Conservation (phyloP, 2,888 invertebrate species). For the Dolichomitus sp. region DNA sequence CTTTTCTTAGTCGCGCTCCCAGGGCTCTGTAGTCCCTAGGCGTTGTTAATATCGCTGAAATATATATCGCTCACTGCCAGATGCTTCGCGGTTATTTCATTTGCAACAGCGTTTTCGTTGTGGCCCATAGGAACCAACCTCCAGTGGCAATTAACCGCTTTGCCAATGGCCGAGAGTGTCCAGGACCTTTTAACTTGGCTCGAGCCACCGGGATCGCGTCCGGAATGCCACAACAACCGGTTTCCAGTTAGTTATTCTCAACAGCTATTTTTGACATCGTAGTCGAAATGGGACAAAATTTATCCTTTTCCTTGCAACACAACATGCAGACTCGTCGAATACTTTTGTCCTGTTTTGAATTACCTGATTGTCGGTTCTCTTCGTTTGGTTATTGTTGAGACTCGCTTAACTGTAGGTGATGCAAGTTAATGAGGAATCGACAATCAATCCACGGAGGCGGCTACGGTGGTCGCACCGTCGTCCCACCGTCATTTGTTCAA, state of each 20-base stretch:
- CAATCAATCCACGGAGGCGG: slow-evolving; percentile 65
- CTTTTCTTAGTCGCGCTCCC: slow-evolving; percentile 46
- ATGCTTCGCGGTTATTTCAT: neutral
- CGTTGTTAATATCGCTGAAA: slow-evolving; percentile 62
- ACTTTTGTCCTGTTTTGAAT: neutral
- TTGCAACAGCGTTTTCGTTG: slow-evolving; percentile 28
- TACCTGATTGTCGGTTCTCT: neutral
- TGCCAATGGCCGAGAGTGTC: slow-evolving; percentile 70
- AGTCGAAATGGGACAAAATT: slow-evolving; percentile 14
- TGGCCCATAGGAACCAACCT: slow-evolving; percentile 50
- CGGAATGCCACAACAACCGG: slow-evolving; percentile 76
- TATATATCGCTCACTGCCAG: slow-evolving; percentile 20
- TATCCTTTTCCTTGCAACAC: neutral
- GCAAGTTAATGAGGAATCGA: slow-evolving; percentile 49
- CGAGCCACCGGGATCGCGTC: slow-evolving; percentile 67
- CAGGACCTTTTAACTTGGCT: slow-evolving; percentile 69
- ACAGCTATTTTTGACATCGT: slow-evolving; percentile 26
- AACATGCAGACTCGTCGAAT: neutral
- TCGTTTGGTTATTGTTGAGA: neutral
- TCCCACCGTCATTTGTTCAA: slow-evolving; percentile 78
- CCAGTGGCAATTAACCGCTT: slow-evolving; percentile 75
- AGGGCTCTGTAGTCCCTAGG: slow-evolving; percentile 30
- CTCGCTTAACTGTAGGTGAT: neutral
- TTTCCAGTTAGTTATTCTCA: slow-evolving; percentile 70
- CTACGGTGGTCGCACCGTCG: slow-evolving; percentile 36